Conservation (phyloP, 2,888 invertebrate species). For the Leptinotarsa juncta region DNA sequence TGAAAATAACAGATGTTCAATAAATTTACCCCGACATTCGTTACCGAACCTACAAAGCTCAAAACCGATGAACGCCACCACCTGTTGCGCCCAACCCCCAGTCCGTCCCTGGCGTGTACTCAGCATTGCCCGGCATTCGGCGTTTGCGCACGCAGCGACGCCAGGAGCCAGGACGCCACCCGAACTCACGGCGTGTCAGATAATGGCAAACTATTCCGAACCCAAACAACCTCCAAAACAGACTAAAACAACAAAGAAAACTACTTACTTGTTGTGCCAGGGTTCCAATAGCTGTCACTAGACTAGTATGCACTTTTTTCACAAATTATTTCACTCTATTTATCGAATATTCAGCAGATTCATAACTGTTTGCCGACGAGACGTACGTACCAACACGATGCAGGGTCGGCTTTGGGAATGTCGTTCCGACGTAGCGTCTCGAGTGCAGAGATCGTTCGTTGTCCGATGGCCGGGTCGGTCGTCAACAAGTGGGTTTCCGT, state of each 20-base stretch:
- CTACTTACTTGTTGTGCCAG: slow-evolving; percentile 29
- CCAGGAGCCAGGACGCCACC: slow-evolving; percentile 42
- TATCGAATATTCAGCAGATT: slow-evolving; percentile 23
- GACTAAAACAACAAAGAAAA: slow-evolving; percentile 2
- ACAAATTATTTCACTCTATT: slow-evolving; percentile 28
- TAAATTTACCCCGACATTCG: background rate
- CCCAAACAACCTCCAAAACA: slow-evolving; percentile 24
- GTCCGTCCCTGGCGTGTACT: slow-evolving; percentile 14
- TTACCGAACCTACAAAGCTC: background rate
- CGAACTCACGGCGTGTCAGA: slow-evolving; percentile 35
- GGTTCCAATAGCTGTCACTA: slow-evolving; percentile 15
- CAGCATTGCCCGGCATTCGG: slow-evolving; percentile 23
- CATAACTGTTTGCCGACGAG: slow-evolving; percentile 38
- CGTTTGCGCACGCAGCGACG: slow-evolving; percentile 41
- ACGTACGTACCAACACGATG: slow-evolving; percentile 26
- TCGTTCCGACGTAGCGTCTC: slow-evolving; percentile 33
- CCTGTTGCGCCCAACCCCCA: slow-evolving; percentile 1
- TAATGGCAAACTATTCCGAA: slow-evolving; percentile 28
- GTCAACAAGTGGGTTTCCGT: slow-evolving; percentile 41
- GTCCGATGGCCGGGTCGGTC: slow-evolving; percentile 6
- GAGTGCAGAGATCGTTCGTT: slow-evolving; percentile 31
- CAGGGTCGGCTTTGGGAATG: slow-evolving; percentile 31
- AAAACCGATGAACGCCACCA: background rate
- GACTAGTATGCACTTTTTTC: slow-evolving; percentile 15
- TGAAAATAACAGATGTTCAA: no score